These are phyloP conservation scores for Stenurella melanura DNA, from an alignment of 2,888 invertebrate genomes.

Conservation along the genomic window DNA sequence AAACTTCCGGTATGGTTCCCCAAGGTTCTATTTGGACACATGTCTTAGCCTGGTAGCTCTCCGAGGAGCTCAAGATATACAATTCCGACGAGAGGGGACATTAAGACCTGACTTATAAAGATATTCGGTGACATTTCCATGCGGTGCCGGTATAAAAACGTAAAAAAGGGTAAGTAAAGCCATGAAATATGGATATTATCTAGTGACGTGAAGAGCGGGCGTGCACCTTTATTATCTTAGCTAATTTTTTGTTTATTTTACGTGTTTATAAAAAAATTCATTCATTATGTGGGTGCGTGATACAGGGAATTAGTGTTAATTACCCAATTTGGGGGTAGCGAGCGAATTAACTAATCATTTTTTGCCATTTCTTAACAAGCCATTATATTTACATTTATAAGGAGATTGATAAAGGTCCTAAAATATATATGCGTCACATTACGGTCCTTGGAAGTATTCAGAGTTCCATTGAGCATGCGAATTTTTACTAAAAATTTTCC, in stretches of 20 bases:
- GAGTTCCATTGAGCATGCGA: too few relatives aligned
- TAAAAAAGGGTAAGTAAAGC: slow-evolving; percentile 21
- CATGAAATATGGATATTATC: slow-evolving; percentile 35
- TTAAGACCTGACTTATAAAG: slow-evolving; percentile 38
- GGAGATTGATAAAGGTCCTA: too few relatives aligned
- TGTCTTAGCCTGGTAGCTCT: slow-evolving; percentile 46
- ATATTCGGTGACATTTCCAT: slow-evolving; percentile 47
- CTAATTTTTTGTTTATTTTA: slow-evolving; percentile 34
- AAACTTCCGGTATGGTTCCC: slow-evolving; percentile 55
- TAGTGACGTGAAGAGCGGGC: neutral
- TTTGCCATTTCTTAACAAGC: slow-evolving; percentile 9
- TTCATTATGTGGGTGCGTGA: slow-evolving; percentile 35
- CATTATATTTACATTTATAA: neutral
- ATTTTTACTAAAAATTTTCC: too few relatives aligned
- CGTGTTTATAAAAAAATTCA: slow-evolving; percentile 36
- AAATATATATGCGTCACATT: too few relatives aligned
- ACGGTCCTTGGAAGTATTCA: too few relatives aligned
- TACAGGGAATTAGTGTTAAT: slow-evolving; percentile 32
- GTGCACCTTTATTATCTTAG: slow-evolving; percentile 16
- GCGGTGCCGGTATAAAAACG: slow-evolving; percentile 36
- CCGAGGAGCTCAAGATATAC: slow-evolving; percentile 49
- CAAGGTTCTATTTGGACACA: slow-evolving; percentile 55
- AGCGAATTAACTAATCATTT: slow-evolving; percentile 7
- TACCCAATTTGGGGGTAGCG: slow-evolving; percentile 28
- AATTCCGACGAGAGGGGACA: slow-evolving; percentile 44